These are phyloP conservation scores for Gastracanthus pulcherrimus DNA, from an alignment of 2,888 invertebrate species.

Conservation along the genomic window DNA sequence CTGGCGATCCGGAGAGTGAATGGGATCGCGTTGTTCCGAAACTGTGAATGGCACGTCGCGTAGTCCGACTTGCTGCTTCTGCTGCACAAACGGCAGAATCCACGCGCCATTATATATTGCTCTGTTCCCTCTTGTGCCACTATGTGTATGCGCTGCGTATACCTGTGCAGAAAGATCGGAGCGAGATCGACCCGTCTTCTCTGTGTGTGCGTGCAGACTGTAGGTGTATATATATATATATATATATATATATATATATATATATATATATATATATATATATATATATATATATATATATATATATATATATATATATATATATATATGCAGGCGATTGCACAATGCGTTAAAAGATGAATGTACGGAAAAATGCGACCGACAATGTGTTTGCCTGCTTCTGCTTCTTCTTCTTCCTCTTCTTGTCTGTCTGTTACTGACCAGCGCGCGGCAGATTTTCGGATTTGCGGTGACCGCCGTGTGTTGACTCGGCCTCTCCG, in stretches of 20 bases:
- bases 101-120: not conserved
- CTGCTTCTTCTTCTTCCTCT: not conserved
- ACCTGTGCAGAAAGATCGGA: not conserved
- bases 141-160: not conserved
- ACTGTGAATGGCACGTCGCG: conserved; percentile 6
- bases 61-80: not conserved
- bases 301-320: not conserved
- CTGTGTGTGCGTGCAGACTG: too few relatives aligned
- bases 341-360: not conserved
- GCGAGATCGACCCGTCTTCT: not conserved
- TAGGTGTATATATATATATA: too few relatives aligned
- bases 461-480: conserved; percentile 38
- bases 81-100: not conserved
- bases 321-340: not conserved
- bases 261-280: too few relatives aligned
- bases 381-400: not conserved
- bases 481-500: conserved; percentile 37
- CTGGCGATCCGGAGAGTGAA: not conserved
- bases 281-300: too few relatives aligned
- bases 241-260: too few relatives aligned
- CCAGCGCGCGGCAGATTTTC: conserved; percentile 32
- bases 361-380: not conserved
- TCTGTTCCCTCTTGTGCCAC: not conserved
- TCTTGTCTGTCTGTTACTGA: too few relatives aligned
- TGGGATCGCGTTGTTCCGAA: not conserved